Percentiles rank a stretch among this genome's conserved stretches.
phyloP scores from a whole-genome alignment of 2,113 vertebrate species.

The Potamarius usumacintae region DNA sequence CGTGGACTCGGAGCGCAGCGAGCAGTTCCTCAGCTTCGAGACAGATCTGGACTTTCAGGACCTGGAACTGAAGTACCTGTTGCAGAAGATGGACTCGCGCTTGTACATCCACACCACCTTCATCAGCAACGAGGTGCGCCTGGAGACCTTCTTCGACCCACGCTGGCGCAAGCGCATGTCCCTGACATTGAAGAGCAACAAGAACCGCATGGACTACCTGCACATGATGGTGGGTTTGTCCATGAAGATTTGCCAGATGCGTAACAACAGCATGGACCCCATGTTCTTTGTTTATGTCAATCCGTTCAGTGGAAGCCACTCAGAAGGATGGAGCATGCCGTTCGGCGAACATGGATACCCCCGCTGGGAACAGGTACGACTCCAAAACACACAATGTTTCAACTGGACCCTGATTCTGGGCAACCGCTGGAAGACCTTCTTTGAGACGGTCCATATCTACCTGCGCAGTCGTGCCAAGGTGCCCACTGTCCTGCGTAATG shows the following conservation, averaged over 20 bases:
- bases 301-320: slow-evolving; percentile 97
- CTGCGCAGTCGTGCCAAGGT: slow-evolving; percentile 95
- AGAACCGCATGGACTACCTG: slow-evolving; percentile 98
- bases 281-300: slow-evolving; percentile 99
- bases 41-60: slow-evolving; percentile 99
- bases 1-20: slow-evolving; percentile 96
- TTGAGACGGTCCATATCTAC: slow-evolving; percentile 99
- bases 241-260: slow-evolving; percentile 99
- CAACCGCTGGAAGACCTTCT: slow-evolving; percentile 99
- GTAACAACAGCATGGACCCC: slow-evolving; percentile 96
- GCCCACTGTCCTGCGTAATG: slow-evolving; percentile 88
- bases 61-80: slow-evolving; percentile 96
- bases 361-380: slow-evolving; percentile 92
- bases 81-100: slow-evolving; percentile 98
- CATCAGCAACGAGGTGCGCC: slow-evolving; percentile 98
- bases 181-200: slow-evolving; percentile 99
- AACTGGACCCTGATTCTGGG: slow-evolving; percentile 98
- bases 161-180: slow-evolving; percentile 99
- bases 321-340: slow-evolving; percentile 98
- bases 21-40: slow-evolving; percentile 99
- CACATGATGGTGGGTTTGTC: slow-evolving; percentile 98
- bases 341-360: slow-evolving; percentile 96
- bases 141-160: slow-evolving; percentile 98
- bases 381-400: slow-evolving; percentile 96
- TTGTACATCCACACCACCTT: slow-evolving; percentile 97